Evolutionary conservation across 2,797 vertebrate species (phyloP), one percentile per base, ranked within the genome.

Genomic region (Heliangelus exortis): DNA sequence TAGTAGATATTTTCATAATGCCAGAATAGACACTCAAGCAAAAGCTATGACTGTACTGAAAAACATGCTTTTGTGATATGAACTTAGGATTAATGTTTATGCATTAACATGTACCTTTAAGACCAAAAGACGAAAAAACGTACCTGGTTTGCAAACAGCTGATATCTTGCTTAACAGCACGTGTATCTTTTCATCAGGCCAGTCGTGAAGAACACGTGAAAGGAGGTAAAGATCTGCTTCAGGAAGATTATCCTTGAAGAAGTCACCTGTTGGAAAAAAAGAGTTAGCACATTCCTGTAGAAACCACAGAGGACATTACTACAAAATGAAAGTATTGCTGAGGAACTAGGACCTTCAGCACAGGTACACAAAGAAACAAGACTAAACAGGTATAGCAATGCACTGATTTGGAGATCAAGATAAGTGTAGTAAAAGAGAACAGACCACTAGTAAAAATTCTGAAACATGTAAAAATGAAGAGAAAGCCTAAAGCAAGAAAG

Each of bases 171-270:
- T 97, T 93, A 99, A 96, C 28, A 99, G 79, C 34, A 85, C 8
- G 23, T 98, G 88, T n/a, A 98, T 89, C 63, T 97, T 98, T 72
- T 98, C 98, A 41, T 99, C 98, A 9, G 98, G 54, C 97, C 97
- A 98, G 89, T 98, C 98, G 45, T 98, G 98, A 39, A 99, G 98
- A 83, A 99, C 85, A 82, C 98, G 97, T 11, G 97, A 98, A 51
- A 99, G 98, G 84, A 99, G 97, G 88, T 99, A 99, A 41, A 99
- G 97, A 54, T 99, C 98, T 23, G 98, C 98, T 94, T 98, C 98
- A 53, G 99, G 99, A 50, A 99, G 89, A 26, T 93, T 65, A 55
- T 99, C 99, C 93, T 97, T 97, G 77, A 99, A 98, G 84, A 99
- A 98, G 96, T 99, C 98, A 89, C 99, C 99, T 99, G 95, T 93